Base-by-base conservation (phyloP, 2,113 vertebrate species). In the Pangasianodon gigas region DNA sequence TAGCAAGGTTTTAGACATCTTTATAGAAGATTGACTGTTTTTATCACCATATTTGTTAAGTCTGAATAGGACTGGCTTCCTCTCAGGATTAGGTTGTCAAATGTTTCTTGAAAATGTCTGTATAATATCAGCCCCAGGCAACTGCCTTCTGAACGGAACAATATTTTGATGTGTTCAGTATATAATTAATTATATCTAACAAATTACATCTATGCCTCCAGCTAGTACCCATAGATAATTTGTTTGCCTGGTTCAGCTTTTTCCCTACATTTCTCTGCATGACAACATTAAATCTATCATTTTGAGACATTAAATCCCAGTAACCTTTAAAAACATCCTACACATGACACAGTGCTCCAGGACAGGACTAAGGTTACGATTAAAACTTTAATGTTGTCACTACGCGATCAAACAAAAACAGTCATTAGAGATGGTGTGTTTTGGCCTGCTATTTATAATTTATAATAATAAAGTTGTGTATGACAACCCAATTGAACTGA, bases 31-130 rank as follows among this genome's bases (percentile, higher is more conserved):
- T 46, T 80, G 77, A 80, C 77, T 81, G 48, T 81, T 32, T 81
- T 81, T 54, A 37, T 56, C 52, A 37, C n/a, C 48, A 16, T 52
- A 18, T 58, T 21, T 41, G 9, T 58, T 58, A 83, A 83, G 56
- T 82, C 79, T 19, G 51, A 58, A 41, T 11, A 58, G 18, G n/a
- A 13, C 44, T 10, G 37, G 51, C 79, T 37, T 82, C 51, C 79
- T 83, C n/a, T 58, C 52, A 83, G 32, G 54, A 83, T 83, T 83
- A 83, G 19, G 16, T 6, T 83, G 52, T 83, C 18, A 58, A 83
- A 83, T 32, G 41, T 80, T 80, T 46, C 77, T 51, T 3, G 29
- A 80, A 48, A 51, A 58, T 41, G 19, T 5, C 18, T 37, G 19
- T 10, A 83, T 83, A 83, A 83, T 58, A 83, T 41, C 81, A 58